Evolutionary conservation across 37 sponge, comb jelly and placozoan genomes (phyloP).

Genomic region (Agelas oroides): DNA sequence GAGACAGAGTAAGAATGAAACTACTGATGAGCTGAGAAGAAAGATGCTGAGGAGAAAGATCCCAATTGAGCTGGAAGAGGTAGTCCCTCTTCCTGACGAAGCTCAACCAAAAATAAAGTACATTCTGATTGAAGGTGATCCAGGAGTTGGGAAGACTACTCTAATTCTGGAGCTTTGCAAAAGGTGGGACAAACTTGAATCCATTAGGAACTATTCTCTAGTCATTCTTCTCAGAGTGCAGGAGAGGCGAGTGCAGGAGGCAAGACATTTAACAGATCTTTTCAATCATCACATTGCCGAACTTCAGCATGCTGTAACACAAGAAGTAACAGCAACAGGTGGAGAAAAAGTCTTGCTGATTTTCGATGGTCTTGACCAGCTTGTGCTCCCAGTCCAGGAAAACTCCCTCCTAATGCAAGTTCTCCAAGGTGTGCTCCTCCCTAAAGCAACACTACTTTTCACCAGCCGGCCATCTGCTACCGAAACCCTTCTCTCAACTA

Average conservation of each 20-base stretch:
- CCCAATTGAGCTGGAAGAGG: slow-evolving; percentile 6
- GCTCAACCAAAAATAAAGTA: slow-evolving; percentile 8
- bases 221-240: slow-evolving; percentile 4
- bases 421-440: slow-evolving; percentile 7
- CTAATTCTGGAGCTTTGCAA: slow-evolving; percentile 22
- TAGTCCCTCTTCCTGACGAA: neutral
- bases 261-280: slow-evolving; percentile 7
- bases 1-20: neutral
- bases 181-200: slow-evolving; percentile 21
- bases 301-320: slow-evolving; percentile 8
- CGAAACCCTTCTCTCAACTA: neutral
- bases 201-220: neutral
- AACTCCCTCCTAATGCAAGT: neutral
- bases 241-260: slow-evolving; percentile 36
- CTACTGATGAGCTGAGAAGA: neutral
- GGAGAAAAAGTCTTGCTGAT: slow-evolving; percentile 17
- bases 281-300: neutral
- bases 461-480: neutral
- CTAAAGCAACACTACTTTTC: neutral
- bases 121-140: slow-evolving; percentile 13
- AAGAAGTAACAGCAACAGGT: neutral
- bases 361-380: slow-evolving; percentile 16
- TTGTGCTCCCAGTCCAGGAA: neutral
- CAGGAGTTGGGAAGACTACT: slow-evolving; percentile 37
- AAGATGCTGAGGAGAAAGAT: too few species aligned